phyloP scores from a whole-genome alignment of 1,140 invertebrate genomes.

The Leptoteleia sp. region DNA sequence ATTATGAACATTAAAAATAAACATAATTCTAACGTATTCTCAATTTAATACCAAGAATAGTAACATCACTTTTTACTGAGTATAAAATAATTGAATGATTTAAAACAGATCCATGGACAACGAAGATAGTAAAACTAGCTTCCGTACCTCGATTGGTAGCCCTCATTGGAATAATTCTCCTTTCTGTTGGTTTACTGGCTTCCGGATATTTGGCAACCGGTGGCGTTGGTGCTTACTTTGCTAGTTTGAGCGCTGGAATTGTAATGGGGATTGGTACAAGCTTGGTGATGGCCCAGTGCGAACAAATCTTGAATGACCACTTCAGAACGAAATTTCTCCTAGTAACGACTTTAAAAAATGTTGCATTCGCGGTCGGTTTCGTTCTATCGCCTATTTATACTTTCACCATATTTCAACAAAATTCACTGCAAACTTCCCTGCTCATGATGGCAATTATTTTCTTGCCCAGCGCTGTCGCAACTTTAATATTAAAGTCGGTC shows the following conservation, averaged over 20 bases:
- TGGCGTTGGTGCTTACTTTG: slow-evolving; percentile 74
- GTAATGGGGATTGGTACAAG: slow-evolving; percentile 77
- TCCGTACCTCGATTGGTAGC: slow-evolving; percentile 81
- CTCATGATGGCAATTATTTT: slow-evolving; percentile 69
- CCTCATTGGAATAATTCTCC: slow-evolving; percentile 72
- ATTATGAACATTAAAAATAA: no score
- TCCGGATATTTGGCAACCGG: slow-evolving; percentile 75
- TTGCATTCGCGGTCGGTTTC: slow-evolving; percentile 68
- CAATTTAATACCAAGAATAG: no score
- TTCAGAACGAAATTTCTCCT: slow-evolving; percentile 69
- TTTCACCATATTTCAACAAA: slow-evolving; percentile 57
- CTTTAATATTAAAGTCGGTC: slow-evolving; percentile 61
- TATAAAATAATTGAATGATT: no score
- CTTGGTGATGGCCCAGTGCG: slow-evolving; percentile 71
- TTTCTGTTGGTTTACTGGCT: slow-evolving; percentile 71
- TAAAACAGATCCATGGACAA: slow-evolving; percentile 81
- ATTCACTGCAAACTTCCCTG: slow-evolving; percentile 64
- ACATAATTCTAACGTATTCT: no score
- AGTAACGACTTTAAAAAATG: slow-evolving; percentile 67
- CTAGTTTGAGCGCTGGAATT: slow-evolving; percentile 74
- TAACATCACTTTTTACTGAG: no score
- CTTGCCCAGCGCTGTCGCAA: slow-evolving; percentile 69
- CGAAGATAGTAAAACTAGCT: slow-evolving; percentile 80
- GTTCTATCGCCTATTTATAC: slow-evolving; percentile 68
- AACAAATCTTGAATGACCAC: slow-evolving; percentile 69